phyloP scores from a whole-genome alignment of 1,140 invertebrate genomes.

The Pachypeltis micranthus region DNA sequence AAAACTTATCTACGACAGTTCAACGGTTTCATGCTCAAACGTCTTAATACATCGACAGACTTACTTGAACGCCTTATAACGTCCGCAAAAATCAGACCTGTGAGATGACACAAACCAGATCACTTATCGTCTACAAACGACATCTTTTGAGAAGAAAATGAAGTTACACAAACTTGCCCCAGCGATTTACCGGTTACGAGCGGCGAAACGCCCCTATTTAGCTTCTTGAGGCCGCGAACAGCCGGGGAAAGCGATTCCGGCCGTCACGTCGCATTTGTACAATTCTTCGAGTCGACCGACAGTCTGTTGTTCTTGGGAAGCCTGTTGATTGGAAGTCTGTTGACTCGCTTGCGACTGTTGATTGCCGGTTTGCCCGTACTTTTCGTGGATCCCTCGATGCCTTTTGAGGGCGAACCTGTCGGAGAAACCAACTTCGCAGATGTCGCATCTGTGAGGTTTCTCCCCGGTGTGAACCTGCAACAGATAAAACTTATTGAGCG shows the following conservation, averaged over 20 bases:
- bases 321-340: constrained; percentile 14
- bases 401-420: constrained; percentile 67
- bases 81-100: too few species aligned
- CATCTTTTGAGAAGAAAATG: too few species aligned
- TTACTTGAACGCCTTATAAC: too few species aligned
- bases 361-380: constrained; percentile 48
- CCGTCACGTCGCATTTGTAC: constrained; percentile 27
- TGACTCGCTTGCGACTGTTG: constrained; percentile 28
- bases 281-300: constrained; percentile 19
- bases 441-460: constrained; percentile 49
- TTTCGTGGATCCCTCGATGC: constrained; percentile 64
- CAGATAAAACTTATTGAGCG: not conserved
- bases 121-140: too few species aligned
- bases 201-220: constrained; percentile 12
- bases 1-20: too few species aligned
- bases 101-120: too few species aligned
- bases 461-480: constrained; percentile 33
- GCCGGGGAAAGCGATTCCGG: constrained; percentile 26
- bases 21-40: too few species aligned
- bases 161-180: too few species aligned
- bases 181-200: too few species aligned
- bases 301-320: not conserved
- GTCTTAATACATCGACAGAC: too few species aligned
- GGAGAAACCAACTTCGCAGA: constrained; percentile 74
- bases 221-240: constrained; percentile 22